A percentile compares a stretch with the other conserved stretches of the same genome.
Conservation (phyloP, 92 coral and sea anemone species). For the Siderastrea radians region DNA sequence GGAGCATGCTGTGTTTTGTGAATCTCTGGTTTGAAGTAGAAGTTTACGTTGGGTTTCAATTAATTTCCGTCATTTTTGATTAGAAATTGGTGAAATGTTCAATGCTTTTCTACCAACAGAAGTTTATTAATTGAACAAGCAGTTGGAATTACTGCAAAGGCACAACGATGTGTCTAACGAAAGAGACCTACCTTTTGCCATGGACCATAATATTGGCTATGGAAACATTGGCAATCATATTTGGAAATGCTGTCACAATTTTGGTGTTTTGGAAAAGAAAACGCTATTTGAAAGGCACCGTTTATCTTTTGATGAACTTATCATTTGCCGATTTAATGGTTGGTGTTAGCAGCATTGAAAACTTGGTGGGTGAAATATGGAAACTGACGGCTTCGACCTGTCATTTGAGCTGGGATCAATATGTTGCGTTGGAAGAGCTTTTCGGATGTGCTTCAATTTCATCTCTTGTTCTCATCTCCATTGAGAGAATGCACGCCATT, state of each 20-base stretch:
- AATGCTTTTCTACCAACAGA: no score
- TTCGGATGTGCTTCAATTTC: conserved; percentile 53
- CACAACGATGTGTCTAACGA: no score
- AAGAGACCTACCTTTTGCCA: no score
- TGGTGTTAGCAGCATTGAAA: conserved; percentile 23
- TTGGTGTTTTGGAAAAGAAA: conserved; percentile 47
- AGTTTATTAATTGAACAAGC: no score
- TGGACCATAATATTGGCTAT: conserved; percentile 60
- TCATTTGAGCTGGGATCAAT: conserved; percentile 16
- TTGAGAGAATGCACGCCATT: conserved; percentile 66
- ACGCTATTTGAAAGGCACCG: conserved; percentile 39
- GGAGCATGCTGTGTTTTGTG: no score
- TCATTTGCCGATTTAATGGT: conserved; percentile 63
- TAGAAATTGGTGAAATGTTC: no score
- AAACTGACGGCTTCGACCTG: conserved; percentile 30
- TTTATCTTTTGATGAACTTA: conserved; percentile 53
- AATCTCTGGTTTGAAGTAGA: no score
- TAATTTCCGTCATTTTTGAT: no score
- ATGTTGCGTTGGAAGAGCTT: conserved; percentile 33
- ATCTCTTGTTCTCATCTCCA: conserved; percentile 54
- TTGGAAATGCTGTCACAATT: conserved; percentile 56
- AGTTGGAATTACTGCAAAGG: no score
- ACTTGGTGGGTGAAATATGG: neutral
- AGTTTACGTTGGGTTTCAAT: no score
- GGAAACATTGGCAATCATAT: conserved; percentile 57